phyloP scores from a whole-genome alignment of 2,888 invertebrate species.

The Temnothorax ravouxi region DNA sequence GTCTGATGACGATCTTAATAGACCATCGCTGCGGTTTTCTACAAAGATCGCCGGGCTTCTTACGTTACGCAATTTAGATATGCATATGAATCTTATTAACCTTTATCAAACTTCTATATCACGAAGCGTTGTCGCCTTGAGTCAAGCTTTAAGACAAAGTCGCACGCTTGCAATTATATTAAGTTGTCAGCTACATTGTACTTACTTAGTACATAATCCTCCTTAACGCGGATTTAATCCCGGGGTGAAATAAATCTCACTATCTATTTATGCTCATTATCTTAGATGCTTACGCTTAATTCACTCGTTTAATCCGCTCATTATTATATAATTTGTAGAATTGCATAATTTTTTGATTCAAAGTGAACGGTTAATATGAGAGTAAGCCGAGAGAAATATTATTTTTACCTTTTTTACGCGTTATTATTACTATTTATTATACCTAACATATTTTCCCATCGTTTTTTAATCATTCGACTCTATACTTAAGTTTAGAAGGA shows the following conservation, averaged over 20 bases:
- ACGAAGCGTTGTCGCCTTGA: slow-evolving; percentile 28
- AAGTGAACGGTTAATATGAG: neutral
- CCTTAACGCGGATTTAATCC: slow-evolving; percentile 44
- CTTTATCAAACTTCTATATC: slow-evolving; percentile 44
- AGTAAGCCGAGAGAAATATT: neutral
- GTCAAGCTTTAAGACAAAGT: slow-evolving; percentile 11
- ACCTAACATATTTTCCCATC: neutral
- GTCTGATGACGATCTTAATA: neutral
- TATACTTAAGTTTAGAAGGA: neutral
- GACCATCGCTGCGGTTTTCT: neutral
- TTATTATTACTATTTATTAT: neutral
- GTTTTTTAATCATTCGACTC: neutral
- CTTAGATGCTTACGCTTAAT: slow-evolving; percentile 28
- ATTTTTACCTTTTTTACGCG: neutral
- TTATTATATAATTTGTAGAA: slow-evolving; percentile 27
- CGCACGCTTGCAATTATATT: slow-evolving; percentile 36
- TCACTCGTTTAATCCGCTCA: slow-evolving; percentile 24
- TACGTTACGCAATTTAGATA: slow-evolving; percentile 22
- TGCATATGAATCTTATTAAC: slow-evolving; percentile 40
- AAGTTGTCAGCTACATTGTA: slow-evolving; percentile 49
- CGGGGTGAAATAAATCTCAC: slow-evolving; percentile 39
- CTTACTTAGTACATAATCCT: slow-evolving; percentile 42
- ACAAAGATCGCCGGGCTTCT: neutral
- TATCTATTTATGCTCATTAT: slow-evolving; percentile 49
- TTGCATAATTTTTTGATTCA: neutral